Evolutionary conservation across 2,888 invertebrate species (phyloP).

Genomic region (Bruchidius siliquastri): DNA sequence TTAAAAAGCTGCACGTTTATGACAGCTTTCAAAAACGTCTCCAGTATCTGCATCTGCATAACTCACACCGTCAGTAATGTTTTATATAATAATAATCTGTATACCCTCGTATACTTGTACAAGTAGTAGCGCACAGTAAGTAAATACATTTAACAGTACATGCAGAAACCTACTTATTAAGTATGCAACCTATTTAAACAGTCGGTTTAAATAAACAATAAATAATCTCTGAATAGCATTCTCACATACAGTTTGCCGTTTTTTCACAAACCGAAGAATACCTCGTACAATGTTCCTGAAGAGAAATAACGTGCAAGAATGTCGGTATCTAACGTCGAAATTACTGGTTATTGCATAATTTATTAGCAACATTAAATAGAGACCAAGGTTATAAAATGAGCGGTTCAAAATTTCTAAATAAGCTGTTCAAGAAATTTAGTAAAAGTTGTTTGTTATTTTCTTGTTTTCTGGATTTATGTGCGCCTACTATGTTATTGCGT

Average conservation of each 20-base stretch:
- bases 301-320: background rate
- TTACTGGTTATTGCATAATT: background rate
- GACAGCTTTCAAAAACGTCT: too few species aligned
- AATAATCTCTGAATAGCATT: background rate
- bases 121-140: background rate
- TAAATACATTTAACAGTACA: background rate
- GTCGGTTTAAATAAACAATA: background rate
- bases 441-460: conserved; percentile 1
- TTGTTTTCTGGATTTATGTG: conserved; percentile 5
- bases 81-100: background rate
- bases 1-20: too few species aligned
- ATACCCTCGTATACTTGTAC: background rate
- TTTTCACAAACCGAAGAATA: background rate
- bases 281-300: background rate
- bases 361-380: conserved; percentile 8
- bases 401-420: conserved; percentile 18
- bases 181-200: background rate
- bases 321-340: background rate
- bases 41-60: too few species aligned
- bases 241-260: background rate
- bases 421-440: conserved; percentile 3
- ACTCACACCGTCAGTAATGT: too few species aligned
- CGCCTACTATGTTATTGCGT: background rate
- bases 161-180: background rate
- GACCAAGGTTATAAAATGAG: conserved; percentile 19